Evolutionary conservation across 1,140 invertebrate genomes (phyloP), one percentile per base, ranked within the genome.

Genomic region (Drosophila tristis): DNA sequence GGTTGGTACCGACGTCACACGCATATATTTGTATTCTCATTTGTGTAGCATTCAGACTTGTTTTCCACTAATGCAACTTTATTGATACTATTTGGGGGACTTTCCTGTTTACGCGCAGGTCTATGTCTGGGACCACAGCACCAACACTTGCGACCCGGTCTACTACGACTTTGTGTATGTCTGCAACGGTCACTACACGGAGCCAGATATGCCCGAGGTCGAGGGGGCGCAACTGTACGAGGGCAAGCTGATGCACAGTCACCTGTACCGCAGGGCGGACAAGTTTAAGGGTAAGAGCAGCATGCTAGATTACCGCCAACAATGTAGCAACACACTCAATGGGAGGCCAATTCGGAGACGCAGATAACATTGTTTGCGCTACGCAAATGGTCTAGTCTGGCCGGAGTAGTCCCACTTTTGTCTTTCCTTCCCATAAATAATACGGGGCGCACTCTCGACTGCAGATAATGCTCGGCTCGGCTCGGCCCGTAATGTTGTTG

Each of bases 111-210:
- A 13, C 11, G 51, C 48, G 31, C 25, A 91, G 90, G 87, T 91
- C 49, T 89, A 90, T 64, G 80, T 92, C 7, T 94, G 94, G 81
- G 92, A 96, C 90, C 91, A 97, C 39, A 90, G 80, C 16, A 94
- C 89, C 35, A 93, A 95, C 5, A 86, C 91, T 29, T 91, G 89
- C 16, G 80, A 92, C 6, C 93, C 93, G 2, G 93, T 93, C 9
- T 93, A 94, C 47, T 97, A 96, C 89, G 96, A 98, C 92, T 95
- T 95, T 49, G 94, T 98, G 15, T 95, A 98, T 92, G 94, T 98
- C 4, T 98, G 97, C 91, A 98, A 97, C 89, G 97, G 97, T 0
- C 96, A 96, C 90, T 96, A 96, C 68, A 96, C 96, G 72, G 94
- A 95, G 50, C 95, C 95, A 0, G 94, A 93, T 62, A 82, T 94